Evolutionary conservation across 2,888 invertebrate genomes (phyloP).

Genomic region (Cerastis leucographa): DNA sequence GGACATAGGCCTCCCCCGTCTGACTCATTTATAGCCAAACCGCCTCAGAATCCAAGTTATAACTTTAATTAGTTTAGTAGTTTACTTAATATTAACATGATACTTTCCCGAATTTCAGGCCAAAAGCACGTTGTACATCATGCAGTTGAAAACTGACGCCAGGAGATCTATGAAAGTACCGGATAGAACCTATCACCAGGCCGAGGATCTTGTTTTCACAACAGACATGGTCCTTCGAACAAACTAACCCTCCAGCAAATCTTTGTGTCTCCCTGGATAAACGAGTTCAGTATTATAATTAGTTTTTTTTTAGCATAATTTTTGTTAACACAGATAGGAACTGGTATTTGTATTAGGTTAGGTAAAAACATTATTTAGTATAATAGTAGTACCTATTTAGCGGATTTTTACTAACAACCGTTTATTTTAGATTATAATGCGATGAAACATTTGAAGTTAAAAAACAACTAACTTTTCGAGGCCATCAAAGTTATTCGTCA

Average conservation of each 20-base stretch:
- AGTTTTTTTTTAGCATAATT: not conserved
- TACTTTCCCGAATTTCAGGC: slow-evolving; percentile 77
- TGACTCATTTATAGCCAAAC: not conserved
- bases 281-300: not conserved
- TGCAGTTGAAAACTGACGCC: slow-evolving; percentile 87
- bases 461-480: too few species aligned
- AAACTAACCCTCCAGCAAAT: slow-evolving; percentile 73
- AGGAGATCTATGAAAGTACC: slow-evolving; percentile 55
- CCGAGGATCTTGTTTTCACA: slow-evolving; percentile 74
- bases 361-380: too few species aligned
- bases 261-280: not conserved
- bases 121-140: slow-evolving; percentile 85
- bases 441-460: too few species aligned
- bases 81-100: not conserved
- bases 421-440: too few species aligned
- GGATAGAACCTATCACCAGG: slow-evolving; percentile 60
- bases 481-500: too few species aligned
- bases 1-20: not conserved
- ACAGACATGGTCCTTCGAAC: slow-evolving; percentile 76
- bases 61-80: not conserved
- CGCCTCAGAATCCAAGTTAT: not conserved
- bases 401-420: too few species aligned
- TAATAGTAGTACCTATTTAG: too few species aligned
- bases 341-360: too few species aligned
- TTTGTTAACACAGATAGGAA: not conserved